Evolutionary conservation across 2,113 vertebrate genomes (phyloP).

Genomic region (Myrmecobius fasciatus): DNA sequence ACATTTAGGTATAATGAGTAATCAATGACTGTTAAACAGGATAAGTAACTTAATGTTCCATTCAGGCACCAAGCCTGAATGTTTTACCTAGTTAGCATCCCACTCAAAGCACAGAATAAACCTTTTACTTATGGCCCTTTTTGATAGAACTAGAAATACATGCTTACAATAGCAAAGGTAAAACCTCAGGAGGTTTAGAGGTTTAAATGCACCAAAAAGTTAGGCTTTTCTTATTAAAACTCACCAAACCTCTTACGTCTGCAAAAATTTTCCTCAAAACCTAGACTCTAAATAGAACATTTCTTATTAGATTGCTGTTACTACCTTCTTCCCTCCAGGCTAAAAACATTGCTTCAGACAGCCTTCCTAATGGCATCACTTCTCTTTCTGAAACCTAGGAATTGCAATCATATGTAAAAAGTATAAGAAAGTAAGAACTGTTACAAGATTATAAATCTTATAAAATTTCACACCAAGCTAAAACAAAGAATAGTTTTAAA

Average conservation of each 20-base stretch:
- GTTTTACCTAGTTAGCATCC: background rate
- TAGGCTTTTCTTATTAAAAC: conserved; percentile 64
- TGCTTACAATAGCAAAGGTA: conserved; percentile 20
- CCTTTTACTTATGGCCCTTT: background rate
- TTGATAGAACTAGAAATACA: background rate
- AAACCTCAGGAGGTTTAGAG: conserved; percentile 33
- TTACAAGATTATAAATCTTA: conserved; percentile 38
- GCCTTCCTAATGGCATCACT: conserved; percentile 47
- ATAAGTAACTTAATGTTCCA: background rate
- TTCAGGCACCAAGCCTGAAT: background rate
- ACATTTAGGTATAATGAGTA: background rate
- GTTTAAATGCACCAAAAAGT: conserved; percentile 46
- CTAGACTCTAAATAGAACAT: conserved; percentile 42
- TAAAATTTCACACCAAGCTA: conserved; percentile 41
- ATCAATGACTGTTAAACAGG: background rate
- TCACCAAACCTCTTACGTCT: conserved; percentile 71
- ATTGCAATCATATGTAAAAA: conserved; percentile 46
- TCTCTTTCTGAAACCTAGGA: conserved; percentile 11
- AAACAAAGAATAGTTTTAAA: background rate
- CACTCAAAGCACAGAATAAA: background rate
- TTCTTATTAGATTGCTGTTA: conserved; percentile 65
- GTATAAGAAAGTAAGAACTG: conserved; percentile 51
- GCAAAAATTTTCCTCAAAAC: conserved; percentile 68
- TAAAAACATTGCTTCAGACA: conserved; percentile 54
- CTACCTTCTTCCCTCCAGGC: conserved; percentile 61